Base-by-base conservation (phyloP, 2,797 vertebrate genomes). In the Coendou prehensilis region DNA sequence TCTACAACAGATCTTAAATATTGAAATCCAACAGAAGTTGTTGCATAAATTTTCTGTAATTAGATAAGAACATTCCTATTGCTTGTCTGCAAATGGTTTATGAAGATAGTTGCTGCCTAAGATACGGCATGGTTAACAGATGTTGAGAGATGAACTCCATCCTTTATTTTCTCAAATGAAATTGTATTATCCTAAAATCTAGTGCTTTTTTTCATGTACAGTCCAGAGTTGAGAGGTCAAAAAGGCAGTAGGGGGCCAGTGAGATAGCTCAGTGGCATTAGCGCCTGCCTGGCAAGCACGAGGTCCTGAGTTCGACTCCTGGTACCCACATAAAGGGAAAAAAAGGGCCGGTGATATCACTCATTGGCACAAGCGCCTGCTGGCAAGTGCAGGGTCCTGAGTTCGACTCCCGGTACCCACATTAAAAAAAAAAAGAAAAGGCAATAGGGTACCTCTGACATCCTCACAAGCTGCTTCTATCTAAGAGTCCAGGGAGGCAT, bases 1-100 rank as follows among this genome's bases (percentile, higher is more conserved):
- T 97, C 92, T 96, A 91, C 89, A 96, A 75, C 41, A 97, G 88
- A 97, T 96, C 95, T 95, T 96, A 97, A 97, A 85, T 97, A 97
- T 95, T 76, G 81, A 94, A 97, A 92, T 85, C 94, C 92, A 96
- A 94, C 95, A 95, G 94, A 97, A 93, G 94, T 89, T 89, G 63
- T 67, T 95, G 91, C 89, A 96, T 97, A 97, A 14, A 93, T 94
- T 97, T 96, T 97, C 97, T 95, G 50, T 96, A 95, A 97, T 96
- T 96, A 94, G 84, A 81, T 89, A 81, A 93, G 89, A 96, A 86
- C 67, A 95, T 92, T 92, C 52, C 94, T 91, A 61, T 69, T 94
- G 92, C 87, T 93, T 59, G n/a, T 95, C 80, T 96, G 80, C 47
- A 95, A 94, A 79, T 41, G 80, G 61, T 87, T 96, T 54, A 20